Evolutionary conservation across 1,140 invertebrate genomes (phyloP).

Genomic region (Cydia pomonella): DNA sequence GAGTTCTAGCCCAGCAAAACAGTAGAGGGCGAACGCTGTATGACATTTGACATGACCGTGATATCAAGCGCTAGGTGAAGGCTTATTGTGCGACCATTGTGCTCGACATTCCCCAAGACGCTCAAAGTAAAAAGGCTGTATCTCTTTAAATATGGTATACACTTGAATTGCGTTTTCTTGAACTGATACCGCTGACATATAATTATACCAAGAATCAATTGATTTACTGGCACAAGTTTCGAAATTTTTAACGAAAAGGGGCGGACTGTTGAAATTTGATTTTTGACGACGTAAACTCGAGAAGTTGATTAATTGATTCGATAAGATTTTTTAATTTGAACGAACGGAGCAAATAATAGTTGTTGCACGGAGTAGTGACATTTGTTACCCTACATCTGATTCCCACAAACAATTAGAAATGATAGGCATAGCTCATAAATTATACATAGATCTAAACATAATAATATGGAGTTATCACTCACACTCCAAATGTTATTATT

Average conservation of each 20-base stretch:
- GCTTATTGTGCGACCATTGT: constrained; percentile 42
- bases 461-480: no score
- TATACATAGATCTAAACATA: not conserved
- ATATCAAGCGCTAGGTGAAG: constrained; percentile 46
- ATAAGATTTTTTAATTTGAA: not conserved
- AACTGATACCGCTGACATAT: not conserved
- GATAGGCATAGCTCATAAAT: not conserved
- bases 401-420: not conserved
- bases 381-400: not conserved
- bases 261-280: constrained; percentile 41
- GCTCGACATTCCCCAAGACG: constrained; percentile 35
- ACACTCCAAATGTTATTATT: no score
- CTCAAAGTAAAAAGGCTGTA: not conserved
- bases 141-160: not conserved
- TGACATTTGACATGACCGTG: constrained; percentile 59
- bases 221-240: constrained; percentile 28
- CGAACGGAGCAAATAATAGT: not conserved
- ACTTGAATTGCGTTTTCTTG: not conserved
- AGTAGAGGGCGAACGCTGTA: constrained; percentile 30
- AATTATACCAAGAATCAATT: not conserved
- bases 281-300: constrained; percentile 16
- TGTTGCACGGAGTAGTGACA: not conserved
- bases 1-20: not conserved
- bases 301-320: constrained; percentile 17
- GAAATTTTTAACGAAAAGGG: constrained; percentile 44